A percentile compares a stretch with the other conserved stretches of the same genome.
These are phyloP conservation scores for Phocoena sinus DNA, from an alignment of 2,113 vertebrate genomes.

Conservation along the genomic window DNA sequence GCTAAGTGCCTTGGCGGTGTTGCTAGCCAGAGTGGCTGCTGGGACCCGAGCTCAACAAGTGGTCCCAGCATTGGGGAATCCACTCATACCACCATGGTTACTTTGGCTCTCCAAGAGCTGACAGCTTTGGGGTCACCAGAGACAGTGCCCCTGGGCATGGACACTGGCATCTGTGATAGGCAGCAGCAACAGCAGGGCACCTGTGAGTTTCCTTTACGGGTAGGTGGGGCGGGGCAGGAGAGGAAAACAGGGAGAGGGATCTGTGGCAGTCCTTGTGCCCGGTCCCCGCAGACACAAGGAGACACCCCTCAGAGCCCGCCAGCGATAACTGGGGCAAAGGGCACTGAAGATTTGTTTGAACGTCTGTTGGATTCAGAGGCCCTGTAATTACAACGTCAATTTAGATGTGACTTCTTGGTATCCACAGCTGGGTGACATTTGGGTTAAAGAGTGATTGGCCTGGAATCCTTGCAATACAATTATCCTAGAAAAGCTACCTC, in stretches of 20 bases:
- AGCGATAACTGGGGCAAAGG: not conserved
- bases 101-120: not conserved
- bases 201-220: not conserved
- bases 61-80: not conserved
- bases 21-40: not conserved
- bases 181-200: not conserved
- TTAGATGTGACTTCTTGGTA: not conserved
- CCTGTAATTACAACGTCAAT: not conserved
- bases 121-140: not conserved
- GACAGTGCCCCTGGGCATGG: not conserved
- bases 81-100: not conserved
- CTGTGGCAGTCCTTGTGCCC: not conserved
- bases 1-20: not conserved
- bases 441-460: slow-evolving; percentile 12
- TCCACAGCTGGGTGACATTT: not conserved
- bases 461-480: not conserved
- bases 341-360: not conserved
- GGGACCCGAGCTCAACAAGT: not conserved
- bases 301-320: not conserved
- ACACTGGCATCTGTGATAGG: fast-evolving
- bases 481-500: slow-evolving; percentile 13
- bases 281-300: fast-evolving
- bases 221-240: fast-evolving
- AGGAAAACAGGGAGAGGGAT: not conserved
- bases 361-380: not conserved